These are phyloP conservation scores for Somateria mollissima DNA, from an alignment of 2,797 vertebrate species.

Conservation along the genomic window DNA sequence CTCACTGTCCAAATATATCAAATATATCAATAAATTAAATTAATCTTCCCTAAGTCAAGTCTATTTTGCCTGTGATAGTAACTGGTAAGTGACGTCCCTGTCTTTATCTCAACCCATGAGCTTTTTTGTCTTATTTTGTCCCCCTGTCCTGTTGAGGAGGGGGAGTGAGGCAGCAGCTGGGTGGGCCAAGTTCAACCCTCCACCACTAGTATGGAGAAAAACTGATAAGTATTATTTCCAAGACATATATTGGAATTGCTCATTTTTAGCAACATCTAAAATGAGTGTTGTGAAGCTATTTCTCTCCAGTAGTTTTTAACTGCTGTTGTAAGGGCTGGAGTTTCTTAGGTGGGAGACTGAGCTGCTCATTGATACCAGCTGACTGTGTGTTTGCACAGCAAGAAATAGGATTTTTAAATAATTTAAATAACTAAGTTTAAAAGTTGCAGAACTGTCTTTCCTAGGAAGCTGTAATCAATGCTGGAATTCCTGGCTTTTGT, in stretches of 20 bases:
- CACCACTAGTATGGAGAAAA: background rate
- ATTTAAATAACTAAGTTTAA: background rate
- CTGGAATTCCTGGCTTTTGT: background rate
- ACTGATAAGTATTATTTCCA: constrained; percentile 6
- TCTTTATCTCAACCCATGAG: background rate
- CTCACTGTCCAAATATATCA: background rate
- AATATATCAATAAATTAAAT: background rate
- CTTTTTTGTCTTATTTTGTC: background rate
- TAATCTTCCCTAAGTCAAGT: background rate
- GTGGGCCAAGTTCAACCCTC: background rate
- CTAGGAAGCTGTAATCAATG: background rate
- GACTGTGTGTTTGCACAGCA: background rate
- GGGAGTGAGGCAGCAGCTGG: background rate
- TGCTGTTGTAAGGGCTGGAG: background rate
- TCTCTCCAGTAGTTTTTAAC: constrained; percentile 77
- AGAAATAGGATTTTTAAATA: background rate
- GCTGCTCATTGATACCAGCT: background rate
- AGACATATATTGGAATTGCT: constrained; percentile 73
- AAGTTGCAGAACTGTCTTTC: background rate
- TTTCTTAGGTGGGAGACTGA: background rate
- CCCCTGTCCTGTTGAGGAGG: background rate
- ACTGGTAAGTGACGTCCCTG: background rate
- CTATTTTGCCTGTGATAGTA: background rate
- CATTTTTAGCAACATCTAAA: constrained; percentile 7
- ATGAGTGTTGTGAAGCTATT: constrained; percentile 76